Base-by-base conservation (phyloP, 2,888 invertebrate genomes). In the Hipparchia sbordonii region DNA sequence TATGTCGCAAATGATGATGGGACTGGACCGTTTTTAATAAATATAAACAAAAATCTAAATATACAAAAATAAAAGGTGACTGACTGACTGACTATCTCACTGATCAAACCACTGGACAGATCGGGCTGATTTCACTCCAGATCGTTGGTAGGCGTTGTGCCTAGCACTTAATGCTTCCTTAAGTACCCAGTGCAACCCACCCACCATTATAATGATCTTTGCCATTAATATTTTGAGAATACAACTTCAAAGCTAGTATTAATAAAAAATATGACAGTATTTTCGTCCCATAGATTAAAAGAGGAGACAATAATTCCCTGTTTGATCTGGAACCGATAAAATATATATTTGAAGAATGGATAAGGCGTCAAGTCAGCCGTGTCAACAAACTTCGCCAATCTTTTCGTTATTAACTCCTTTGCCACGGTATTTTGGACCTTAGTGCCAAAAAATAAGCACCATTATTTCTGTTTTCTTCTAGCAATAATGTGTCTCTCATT, bases 371-470 rank as follows among this genome's bases (percentile, higher is more conserved):
- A 78, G 72, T 71, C 56, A 72, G 70, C 39, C 60, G 73, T 72
- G 77, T 76, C 75, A 75, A 77, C 71, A 77, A 74, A 78, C 76
- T 77, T 69, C 67, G 71, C 67, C 73, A 76, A 74, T 77, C 75
- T 77, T 74, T 73, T 74, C 73, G 69, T 78, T 78, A 78, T 77
- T 78, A 77, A 73, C 60, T 71, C 54, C 56, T 48, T 46, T 48
- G 72, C 56, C 67, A 48, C 39, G 10, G 45, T 54, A 72, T 67
- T 72, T 51, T 45, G 51, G 48, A 73, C 74, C 72, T 72, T 77
- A 69, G 8, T 7, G 60, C 45, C 48, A 51, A 3, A 39, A 6
- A 12, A 33, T 67, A 67, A 57, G 67, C 67, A 8, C 46, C 56
- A 67, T 57, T 67, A 67, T 67, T 39, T 13, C 39, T 45, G 67